phyloP scores from a whole-genome alignment of 2,797 vertebrate genomes.

The Phoebastria nigripes region DNA sequence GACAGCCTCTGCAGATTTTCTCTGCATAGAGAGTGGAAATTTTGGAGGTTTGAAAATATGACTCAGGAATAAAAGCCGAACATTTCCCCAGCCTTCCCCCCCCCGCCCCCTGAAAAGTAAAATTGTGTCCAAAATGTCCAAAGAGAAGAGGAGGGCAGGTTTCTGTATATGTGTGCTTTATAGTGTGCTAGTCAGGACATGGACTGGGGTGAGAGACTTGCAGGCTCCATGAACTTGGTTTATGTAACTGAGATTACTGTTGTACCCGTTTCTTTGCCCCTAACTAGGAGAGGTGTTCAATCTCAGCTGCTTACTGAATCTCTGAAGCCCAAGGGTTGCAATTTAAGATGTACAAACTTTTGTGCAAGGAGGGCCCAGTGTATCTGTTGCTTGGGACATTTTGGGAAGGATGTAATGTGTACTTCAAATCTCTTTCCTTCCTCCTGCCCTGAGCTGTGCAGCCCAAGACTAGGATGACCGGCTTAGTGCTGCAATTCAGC shows the following conservation, averaged over 20 bases:
- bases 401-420: background rate
- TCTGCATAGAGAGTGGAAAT: background rate
- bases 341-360: background rate
- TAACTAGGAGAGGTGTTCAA: background rate
- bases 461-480: background rate
- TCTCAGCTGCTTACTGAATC: background rate
- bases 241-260: background rate
- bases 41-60: background rate
- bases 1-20: background rate
- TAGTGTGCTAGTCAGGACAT: background rate
- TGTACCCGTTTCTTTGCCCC: background rate
- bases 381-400: background rate
- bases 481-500: background rate
- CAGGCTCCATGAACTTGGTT: background rate
- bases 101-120: fast-evolving
- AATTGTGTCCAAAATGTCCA: background rate
- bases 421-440: background rate
- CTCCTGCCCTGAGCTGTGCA: background rate
- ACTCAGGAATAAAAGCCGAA: background rate
- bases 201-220: background rate
- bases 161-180: background rate
- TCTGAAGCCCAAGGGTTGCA: background rate
- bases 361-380: background rate
- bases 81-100: background rate
- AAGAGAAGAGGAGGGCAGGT: background rate